Evolutionary conservation across 2,888 invertebrate genomes (phyloP), one percentile per base, ranked within the genome.

Genomic region (Imbricaverruca yamaguchii): DNA sequence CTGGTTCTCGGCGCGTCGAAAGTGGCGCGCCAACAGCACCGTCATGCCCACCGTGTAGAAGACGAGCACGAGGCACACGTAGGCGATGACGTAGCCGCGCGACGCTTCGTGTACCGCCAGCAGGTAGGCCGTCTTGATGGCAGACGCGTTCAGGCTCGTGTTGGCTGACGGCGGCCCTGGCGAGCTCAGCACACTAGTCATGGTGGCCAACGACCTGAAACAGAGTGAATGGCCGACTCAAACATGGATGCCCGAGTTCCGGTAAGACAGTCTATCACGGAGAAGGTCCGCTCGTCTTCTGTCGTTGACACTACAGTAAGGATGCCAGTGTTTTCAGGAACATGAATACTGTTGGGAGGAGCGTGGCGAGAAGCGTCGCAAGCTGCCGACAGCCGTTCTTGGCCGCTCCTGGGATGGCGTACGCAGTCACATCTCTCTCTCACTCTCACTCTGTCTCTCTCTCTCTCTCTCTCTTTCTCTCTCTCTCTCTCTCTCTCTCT

Each of bases 401-500:
- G 39, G 39, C 39, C 39, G 39, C 39, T 39, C 39, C 39, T 39
- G 39, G 39, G 39, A 4, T 39, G 39, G 39, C 39, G 39, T 39
- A 39, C 39, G 39, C 39, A 39, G 39, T 39, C 39, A 39, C 39
- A 39, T 39, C 39, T 79, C 23, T 23, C 81, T 81, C 63, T 55
- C 65, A 9, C 65, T 65, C 80, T 80, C 79, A 23, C 65, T 79
- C 80, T 79, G 80, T 65, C 80, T 53, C 67, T 81, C 18, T 67
- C 78, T 78, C 81, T 74, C n/a, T 55, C 81, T 74, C 59, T 55
- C 77, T 69, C 80, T 67, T 69, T 80, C 80, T 80, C 80, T 79
- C 80, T 80, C 80, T 80, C 80, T 80, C 80, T 80, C 80, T 57
- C 57, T 80, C 80, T 80, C 80, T 80, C 80, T 80, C 80, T 80